Percentiles rank a stretch among this genome's conserved stretches.
phyloP scores from a whole-genome alignment of 2,888 invertebrate species.

The Hedya salicella region DNA sequence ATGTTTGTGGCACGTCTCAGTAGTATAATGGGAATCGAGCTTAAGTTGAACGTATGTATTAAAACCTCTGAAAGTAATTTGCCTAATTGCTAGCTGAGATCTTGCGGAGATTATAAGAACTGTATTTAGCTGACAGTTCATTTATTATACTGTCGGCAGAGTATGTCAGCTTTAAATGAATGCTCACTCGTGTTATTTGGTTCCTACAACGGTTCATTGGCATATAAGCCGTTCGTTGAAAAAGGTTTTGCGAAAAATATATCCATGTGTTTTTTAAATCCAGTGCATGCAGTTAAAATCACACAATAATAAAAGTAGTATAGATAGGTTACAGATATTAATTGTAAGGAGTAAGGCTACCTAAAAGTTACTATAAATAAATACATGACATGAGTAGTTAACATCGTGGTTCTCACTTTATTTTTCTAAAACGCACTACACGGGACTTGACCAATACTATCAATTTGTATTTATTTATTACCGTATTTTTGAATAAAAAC shows the following conservation, averaged over 20 bases:
- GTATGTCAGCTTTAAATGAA: slow-evolving; percentile 2
- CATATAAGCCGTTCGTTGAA: not conserved
- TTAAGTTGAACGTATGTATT: slow-evolving; percentile 16
- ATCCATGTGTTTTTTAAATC: not conserved
- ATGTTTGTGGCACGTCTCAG: slow-evolving; percentile 24
- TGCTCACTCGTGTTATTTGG: not conserved
- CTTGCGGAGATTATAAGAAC: slow-evolving; percentile 9
- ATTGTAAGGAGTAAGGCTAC: too few species aligned
- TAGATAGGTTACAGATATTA: too few species aligned
- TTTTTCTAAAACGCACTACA: not conserved
- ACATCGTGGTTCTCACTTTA: not conserved
- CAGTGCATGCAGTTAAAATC: too few species aligned
- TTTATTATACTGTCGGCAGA: not conserved
- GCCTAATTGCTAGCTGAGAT: slow-evolving; percentile 26
- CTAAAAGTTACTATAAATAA: too few species aligned
- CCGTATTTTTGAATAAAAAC: not conserved
- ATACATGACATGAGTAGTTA: too few species aligned
- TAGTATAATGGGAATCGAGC: slow-evolving; percentile 30
- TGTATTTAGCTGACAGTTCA: slow-evolving; percentile 23
- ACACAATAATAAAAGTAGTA: too few species aligned
- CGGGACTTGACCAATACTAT: not conserved
- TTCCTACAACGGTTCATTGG: not conserved
- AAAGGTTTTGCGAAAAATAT: not conserved
- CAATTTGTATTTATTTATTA: slow-evolving; percentile 1
- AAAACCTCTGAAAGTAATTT: slow-evolving; percentile 28